Conservation (phyloP, 2,113 vertebrate genomes). For the Nestor notabilis region DNA sequence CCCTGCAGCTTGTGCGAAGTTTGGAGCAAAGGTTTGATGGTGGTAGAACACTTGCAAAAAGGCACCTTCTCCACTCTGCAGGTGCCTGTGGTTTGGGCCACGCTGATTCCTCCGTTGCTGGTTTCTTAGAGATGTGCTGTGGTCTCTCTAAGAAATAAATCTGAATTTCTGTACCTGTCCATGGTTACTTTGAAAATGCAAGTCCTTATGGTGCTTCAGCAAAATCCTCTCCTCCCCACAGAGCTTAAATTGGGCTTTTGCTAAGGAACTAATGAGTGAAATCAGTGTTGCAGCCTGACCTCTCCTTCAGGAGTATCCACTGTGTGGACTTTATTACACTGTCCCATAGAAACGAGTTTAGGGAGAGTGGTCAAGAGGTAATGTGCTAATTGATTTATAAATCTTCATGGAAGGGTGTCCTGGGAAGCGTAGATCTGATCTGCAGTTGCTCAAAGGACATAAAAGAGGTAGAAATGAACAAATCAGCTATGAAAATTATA, state of each 20-base stretch:
- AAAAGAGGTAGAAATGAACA: not conserved
- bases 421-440: not conserved
- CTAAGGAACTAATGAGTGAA: not conserved
- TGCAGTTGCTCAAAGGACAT: not conserved
- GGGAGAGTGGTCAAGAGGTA: not conserved
- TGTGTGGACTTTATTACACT: not conserved
- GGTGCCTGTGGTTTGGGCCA: not conserved
- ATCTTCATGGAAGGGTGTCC: not conserved
- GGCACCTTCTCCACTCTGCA: not conserved
- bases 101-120: not conserved
- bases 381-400: not conserved
- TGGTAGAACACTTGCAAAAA: not conserved
- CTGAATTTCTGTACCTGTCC: not conserved
- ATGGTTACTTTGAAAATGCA: not conserved
- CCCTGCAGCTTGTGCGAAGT: not conserved
- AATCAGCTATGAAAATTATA: constrained; percentile 40
- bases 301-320: not conserved
- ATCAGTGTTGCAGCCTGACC: not conserved
- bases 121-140: not conserved
- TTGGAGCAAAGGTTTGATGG: not conserved
- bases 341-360: not conserved
- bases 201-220: not conserved
- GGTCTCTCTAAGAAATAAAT: not conserved
- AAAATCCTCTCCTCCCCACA: not conserved
- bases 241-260: not conserved